Percentiles rank a stretch among this genome's conserved stretches.
phyloP scores from a whole-genome alignment of 2,113 vertebrate species.

The Hystrix cristata region DNA sequence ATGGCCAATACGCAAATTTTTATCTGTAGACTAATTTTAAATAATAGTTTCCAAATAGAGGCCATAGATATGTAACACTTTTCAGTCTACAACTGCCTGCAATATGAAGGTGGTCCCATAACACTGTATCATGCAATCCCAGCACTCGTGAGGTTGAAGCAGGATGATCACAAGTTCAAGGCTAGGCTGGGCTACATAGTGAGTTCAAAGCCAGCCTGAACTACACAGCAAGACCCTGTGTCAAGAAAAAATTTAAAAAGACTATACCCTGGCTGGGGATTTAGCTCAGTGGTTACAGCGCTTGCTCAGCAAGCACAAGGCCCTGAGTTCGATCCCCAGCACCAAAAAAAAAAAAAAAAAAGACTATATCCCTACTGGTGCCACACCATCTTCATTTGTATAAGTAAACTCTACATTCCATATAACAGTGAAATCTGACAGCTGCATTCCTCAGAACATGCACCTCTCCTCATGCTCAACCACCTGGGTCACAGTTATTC shows the following conservation, averaged over 20 bases:
- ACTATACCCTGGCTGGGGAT: background rate
- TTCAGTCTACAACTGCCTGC: background rate
- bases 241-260: background rate
- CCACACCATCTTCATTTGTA: background rate
- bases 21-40: slow-evolving; percentile 23
- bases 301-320: too few relatives aligned
- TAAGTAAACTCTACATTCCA: background rate
- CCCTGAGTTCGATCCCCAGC: too few relatives aligned
- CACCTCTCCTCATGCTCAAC: background rate
- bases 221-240: background rate
- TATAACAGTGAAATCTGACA: background rate
- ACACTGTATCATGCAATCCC: background rate
- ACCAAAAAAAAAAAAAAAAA: background rate
- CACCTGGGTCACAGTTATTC: background rate
- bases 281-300: too few relatives aligned
- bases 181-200: background rate
- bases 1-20: background rate
- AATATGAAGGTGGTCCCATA: background rate
- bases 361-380: background rate
- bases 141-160: background rate
- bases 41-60: slow-evolving; percentile 46
- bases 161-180: background rate
- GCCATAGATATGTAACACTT: background rate
- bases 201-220: background rate
- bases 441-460: background rate